Conservation (phyloP, 2,113 vertebrate species). For the Okapia johnstoni region DNA sequence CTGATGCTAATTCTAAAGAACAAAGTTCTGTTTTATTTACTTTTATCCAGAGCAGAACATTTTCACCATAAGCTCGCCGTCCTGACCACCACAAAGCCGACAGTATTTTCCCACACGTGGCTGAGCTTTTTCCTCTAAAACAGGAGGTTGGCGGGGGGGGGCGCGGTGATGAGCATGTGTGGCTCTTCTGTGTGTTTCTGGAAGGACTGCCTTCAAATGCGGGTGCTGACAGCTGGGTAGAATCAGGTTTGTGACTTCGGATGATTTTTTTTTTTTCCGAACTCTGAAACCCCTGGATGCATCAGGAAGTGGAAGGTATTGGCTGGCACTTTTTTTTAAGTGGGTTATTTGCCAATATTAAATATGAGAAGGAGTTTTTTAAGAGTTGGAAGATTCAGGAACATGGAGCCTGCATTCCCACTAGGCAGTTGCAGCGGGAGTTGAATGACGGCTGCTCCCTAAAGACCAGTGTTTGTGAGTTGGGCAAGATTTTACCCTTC, state of each 20-base stretch:
- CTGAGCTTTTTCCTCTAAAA: background rate
- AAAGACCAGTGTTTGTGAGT: background rate
- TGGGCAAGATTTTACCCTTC: background rate
- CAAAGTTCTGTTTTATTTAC: slow-evolving; percentile 54
- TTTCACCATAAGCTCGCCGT: slow-evolving; percentile 17
- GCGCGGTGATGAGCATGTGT: background rate
- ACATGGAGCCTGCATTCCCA: fast-evolving
- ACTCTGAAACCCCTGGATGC: background rate
- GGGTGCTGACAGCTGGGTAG: background rate
- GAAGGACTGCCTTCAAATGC: background rate
- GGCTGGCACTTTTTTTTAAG: background rate
- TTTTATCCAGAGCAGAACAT: slow-evolving; percentile 62
- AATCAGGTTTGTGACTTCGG: background rate
- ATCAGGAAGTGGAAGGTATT: background rate
- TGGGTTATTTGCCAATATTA: background rate
- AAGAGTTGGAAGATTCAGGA: background rate
- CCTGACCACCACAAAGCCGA: slow-evolving; percentile 15
- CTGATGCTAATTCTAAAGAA: slow-evolving; percentile 35
- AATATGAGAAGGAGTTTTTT: background rate
- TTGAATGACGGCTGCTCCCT: fast-evolving
- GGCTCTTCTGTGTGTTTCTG: background rate
- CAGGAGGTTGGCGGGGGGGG: background rate
- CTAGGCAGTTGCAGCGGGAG: fast-evolving
- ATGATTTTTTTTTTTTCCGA: background rate
- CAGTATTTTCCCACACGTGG: background rate